Evolutionary conservation across 2,113 vertebrate genomes (phyloP).

Genomic region (Sander vitreus): DNA sequence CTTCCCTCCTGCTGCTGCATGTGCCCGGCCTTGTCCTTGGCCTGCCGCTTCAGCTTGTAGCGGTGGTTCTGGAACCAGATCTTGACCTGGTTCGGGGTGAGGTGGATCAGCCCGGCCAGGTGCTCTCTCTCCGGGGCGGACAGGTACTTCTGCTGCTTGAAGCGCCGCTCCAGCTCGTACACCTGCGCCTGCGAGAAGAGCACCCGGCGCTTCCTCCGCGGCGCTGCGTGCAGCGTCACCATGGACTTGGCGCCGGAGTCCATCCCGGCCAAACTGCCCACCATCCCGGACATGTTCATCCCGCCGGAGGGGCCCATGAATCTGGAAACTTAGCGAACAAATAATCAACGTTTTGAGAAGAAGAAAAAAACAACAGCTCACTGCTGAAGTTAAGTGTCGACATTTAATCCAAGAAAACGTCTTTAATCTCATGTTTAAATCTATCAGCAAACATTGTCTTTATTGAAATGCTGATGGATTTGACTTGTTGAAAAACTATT

Average conservation of each 20-base stretch:
- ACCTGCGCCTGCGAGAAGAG: constrained; percentile 96
- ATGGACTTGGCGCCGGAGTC: constrained; percentile 88
- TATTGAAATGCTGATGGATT: rapidly evolving
- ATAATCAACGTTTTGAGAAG: not conserved
- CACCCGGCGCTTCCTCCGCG: constrained; percentile 92
- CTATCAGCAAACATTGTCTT: not conserved
- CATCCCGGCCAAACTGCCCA: constrained; percentile 82
- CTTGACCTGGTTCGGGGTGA: constrained; percentile 96
- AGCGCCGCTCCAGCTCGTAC: constrained; percentile 94
- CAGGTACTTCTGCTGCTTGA: constrained; percentile 94
- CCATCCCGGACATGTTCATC: constrained; percentile 89
- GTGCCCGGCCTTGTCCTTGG: constrained; percentile 91
- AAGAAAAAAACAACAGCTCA: not conserved
- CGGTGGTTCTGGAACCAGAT: constrained; percentile 99
- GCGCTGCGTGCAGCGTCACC: constrained; percentile 88
- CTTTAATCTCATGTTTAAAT: not conserved
- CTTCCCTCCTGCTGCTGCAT: constrained; percentile 81
- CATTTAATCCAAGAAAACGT: not conserved
- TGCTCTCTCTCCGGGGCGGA: constrained; percentile 96
- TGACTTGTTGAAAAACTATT: not conserved
- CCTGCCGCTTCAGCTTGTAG: constrained; percentile 96
- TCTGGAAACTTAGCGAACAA: constrained; percentile 87
- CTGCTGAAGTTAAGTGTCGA: not conserved
- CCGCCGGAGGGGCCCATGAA: constrained; percentile 91
- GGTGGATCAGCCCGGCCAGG: constrained; percentile 92